phyloP scores from a whole-genome alignment of 2,888 invertebrate genomes.

The Neuroscelio doddi region DNA sequence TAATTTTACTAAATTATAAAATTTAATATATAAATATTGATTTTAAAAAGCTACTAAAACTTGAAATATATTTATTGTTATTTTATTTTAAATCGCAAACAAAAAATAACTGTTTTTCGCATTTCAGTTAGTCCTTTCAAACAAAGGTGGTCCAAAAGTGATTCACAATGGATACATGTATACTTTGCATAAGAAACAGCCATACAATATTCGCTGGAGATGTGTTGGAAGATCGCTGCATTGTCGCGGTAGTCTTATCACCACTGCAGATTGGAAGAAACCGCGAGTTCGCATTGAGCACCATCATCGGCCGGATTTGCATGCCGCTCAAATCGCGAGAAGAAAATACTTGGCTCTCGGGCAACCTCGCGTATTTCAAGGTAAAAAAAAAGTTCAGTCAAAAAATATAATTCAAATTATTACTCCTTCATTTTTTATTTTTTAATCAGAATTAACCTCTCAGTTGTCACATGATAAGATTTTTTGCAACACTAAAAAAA shows the following conservation, averaged over 20 bases:
- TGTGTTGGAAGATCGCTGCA: constrained; percentile 71
- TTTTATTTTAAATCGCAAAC: neutral
- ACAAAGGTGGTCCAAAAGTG: constrained; percentile 73
- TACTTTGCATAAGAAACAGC: constrained; percentile 72
- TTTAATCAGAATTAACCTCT: too few relatives aligned
- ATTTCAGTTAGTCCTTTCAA: constrained; percentile 68
- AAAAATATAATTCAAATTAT: too few relatives aligned
- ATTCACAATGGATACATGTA: constrained; percentile 73
- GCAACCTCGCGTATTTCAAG: constrained; percentile 46
- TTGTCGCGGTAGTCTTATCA: constrained; percentile 72
- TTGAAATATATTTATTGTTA: neutral
- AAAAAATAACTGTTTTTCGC: neutral
- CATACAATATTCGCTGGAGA: constrained; percentile 72
- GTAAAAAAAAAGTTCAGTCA: constrained; percentile 12
- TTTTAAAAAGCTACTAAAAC: neutral
- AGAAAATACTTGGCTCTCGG: constrained; percentile 60
- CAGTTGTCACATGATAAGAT: too few relatives aligned
- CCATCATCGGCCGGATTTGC: constrained; percentile 71
- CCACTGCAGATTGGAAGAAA: constrained; percentile 66
- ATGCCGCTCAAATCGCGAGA: constrained; percentile 69
- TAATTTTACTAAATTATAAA: too few relatives aligned
- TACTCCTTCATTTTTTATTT: too few relatives aligned
- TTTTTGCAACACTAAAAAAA: too few relatives aligned
- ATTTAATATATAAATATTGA: too few relatives aligned
- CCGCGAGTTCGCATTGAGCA: constrained; percentile 71